Evolutionary conservation across 2,797 vertebrate genomes (phyloP), one percentile per base, ranked within the genome.

Genomic region (Hoplostethus atlanticus): DNA sequence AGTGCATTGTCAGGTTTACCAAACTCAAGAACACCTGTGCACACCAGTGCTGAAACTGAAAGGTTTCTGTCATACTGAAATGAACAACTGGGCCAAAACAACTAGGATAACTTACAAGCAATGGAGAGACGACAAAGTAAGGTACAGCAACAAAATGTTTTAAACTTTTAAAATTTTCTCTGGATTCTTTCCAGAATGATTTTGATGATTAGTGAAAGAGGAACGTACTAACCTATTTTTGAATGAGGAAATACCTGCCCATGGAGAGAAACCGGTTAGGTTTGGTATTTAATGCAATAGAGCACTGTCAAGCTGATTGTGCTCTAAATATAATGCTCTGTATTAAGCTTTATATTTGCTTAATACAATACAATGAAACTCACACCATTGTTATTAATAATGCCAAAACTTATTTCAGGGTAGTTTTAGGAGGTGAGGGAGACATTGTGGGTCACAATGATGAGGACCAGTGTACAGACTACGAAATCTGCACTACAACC

Each of bases 51-150:
- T 40, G 2, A 7, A 1, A 0, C 2, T 38, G 38, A 8, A 7
- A 31, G 44, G n/a, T 67, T 21, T 11, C 4, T 12, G 3, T 5
- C 8, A n/a, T 1, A 15, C 36, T 21, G 36, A 65, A 17, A 94
- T 94, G 93, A 73, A 82, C 4, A 66, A 42, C 1, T 77, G 81
- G 70, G n/a, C 11, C 0, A 67, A 3, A 48, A 8, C 50, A 0
- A 0, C 68, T 0, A 65, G 17, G 2, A 13, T 93, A 9, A 2
- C 64, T 31, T 93, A 93, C 78, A 84, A 71, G 50, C 65, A 77
- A 1, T 92, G 92, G 92, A 84, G 6, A 56, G 77, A 89, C 17
- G n/a, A 76, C 13, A 76, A 87, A 6, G 52, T 6, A n/a, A 78
- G 90, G 93, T 94, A 81, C 69, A 53, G 5, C 11, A 17, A 40